Percentiles rank a stretch among this genome's conserved stretches.
Evolutionary conservation across 2,888 invertebrate species (phyloP).

Genomic region (Dione juno): DNA sequence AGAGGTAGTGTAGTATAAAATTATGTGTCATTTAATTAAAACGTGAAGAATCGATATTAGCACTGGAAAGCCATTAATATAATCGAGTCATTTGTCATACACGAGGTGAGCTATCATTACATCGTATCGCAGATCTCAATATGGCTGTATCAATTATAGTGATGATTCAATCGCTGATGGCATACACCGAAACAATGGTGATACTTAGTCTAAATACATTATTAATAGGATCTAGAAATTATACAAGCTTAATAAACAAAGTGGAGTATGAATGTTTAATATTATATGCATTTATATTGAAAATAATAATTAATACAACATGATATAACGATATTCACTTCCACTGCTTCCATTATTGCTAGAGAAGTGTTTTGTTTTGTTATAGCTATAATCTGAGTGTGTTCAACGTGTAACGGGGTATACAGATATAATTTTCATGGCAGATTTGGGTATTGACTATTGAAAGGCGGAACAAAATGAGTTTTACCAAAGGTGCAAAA

Average conservation of each 20-base stretch:
- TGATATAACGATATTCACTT: not conserved
- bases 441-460: too few relatives aligned
- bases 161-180: conserved; percentile 38
- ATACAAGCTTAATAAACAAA: not conserved
- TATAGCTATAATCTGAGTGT: too few relatives aligned
- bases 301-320: conserved; percentile 1
- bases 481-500: too few relatives aligned
- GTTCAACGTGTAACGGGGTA: too few relatives aligned
- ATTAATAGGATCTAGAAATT: not conserved
- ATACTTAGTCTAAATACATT: conserved; percentile 25
- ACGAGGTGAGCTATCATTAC: conserved; percentile 38
- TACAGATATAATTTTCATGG: too few relatives aligned
- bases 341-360: not conserved
- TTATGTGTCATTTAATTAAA: conserved; percentile 36
- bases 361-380: not conserved
- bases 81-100: conserved; percentile 43
- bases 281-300: not conserved
- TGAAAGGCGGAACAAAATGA: too few relatives aligned
- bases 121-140: conserved; percentile 33
- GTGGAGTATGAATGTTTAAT: not conserved
- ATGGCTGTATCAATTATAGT: conserved; percentile 36
- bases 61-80: conserved; percentile 37
- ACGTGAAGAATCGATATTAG: conserved; percentile 31
- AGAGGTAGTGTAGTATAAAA: not conserved
- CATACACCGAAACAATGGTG: conserved; percentile 21